Evolutionary conservation across 1,140 invertebrate genomes (phyloP), one percentile per base, ranked within the genome.

Genomic region (Bombus pyrosoma): DNA sequence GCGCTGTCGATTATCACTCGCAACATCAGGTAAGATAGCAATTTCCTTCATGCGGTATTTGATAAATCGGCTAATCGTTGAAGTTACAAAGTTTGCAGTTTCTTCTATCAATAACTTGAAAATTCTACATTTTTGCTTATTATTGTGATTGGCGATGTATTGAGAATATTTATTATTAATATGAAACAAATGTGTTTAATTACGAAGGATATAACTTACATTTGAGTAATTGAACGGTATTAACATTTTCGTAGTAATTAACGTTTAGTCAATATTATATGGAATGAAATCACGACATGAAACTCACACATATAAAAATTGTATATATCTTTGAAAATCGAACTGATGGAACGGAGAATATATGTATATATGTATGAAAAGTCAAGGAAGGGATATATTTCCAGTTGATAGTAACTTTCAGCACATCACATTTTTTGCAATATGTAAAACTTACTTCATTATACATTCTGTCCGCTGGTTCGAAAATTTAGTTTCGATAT

Each of bases 11-110:
- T 69, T 96, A 95, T 87, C 94, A 95, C 88, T 92, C 94, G 68
- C 96, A 96, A 74, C 96, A 96, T 90, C 95, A 96, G 96, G 96
- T 96, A 95, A 86, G 86, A 47, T 34, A n/a, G 32, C 12, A n/a
- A 8, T 10, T 39, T 34, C 41, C 6, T 47, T 13, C 28, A 28
- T 22, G 9, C n/a, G n/a, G n/a, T 71, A n/a, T 47, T 47, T 47
- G 43, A 2, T 32, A 8, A 5, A n/a, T 47, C 6, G 13, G 8
- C 28, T 34, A n/a, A n/a, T 28, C 28, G 10, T 15, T 32, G 43
- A 41, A 34, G 28, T 28, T 28, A 62, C 25, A 3, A 62, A 62
- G 25, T 13, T n/a, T 66, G 5, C 3, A 32, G n/a, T 32, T 66
- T n/a, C 5, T 32, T 18, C 13, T 32, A 18, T 32, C 59, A 13